Conservation (phyloP, 2,888 invertebrate genomes). For the Polymixis lichenea region DNA sequence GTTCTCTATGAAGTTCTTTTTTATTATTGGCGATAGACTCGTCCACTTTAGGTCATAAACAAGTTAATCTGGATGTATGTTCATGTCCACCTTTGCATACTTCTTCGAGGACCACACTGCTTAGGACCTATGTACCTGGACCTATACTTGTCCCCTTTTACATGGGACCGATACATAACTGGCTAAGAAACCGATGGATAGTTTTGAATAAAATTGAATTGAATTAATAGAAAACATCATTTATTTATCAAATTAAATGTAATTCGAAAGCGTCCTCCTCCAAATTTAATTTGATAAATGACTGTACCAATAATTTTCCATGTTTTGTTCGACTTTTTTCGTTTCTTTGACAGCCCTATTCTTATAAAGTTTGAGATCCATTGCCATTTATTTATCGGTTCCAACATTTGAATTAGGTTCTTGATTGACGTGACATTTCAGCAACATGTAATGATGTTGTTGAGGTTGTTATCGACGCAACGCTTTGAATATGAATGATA, state of each 20-base stretch:
- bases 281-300: no score
- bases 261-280: no score
- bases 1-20: background rate
- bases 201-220: no score
- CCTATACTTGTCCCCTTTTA: no score
- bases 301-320: background rate
- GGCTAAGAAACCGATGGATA: no score
- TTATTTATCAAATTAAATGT: no score
- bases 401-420: conserved; percentile 56
- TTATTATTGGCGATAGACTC: no score
- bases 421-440: conserved; percentile 75
- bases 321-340: background rate
- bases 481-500: conserved; percentile 22
- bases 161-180: no score
- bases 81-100: background rate
- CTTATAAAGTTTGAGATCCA: conserved; percentile 19
- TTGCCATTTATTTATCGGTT: conserved; percentile 51
- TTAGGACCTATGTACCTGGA: no score
- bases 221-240: no score
- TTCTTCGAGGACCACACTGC: background rate
- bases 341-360: conserved; percentile 34
- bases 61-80: background rate
- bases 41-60: background rate
- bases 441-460: conserved; percentile 66
- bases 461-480: conserved; percentile 54